These are phyloP conservation scores for Adineta ricciae DNA, from an alignment of 2,888 invertebrate species.

Conservation along the genomic window DNA sequence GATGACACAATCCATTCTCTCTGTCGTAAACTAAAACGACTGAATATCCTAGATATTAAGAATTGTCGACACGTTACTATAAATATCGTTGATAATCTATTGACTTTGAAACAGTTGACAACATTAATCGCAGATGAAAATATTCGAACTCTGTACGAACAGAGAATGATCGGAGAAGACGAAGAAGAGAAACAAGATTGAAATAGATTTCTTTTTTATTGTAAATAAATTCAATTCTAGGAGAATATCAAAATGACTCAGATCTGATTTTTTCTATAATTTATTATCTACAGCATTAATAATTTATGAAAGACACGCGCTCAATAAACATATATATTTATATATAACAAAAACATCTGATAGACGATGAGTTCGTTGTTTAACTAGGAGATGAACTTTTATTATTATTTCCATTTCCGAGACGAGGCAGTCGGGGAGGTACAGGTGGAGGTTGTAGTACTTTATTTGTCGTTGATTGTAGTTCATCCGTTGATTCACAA, in stretches of 20 bases:
- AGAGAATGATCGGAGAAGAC: background rate
- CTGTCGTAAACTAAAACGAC: slow-evolving; percentile 13
- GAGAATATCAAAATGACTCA: no score
- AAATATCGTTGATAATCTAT: background rate
- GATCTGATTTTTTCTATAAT: no score
- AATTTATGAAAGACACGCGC: slow-evolving; percentile 7
- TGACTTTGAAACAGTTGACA: background rate
- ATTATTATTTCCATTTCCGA: background rate
- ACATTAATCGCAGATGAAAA: background rate
- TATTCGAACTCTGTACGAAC: background rate
- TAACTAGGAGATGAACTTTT: background rate
- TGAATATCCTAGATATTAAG: background rate
- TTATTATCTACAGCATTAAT: background rate
- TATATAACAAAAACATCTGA: background rate
- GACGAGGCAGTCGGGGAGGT: background rate
- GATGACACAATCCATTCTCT: slow-evolving; percentile 6
- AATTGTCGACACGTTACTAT: background rate
- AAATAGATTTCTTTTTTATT: no score
- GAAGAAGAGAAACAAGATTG: no score
- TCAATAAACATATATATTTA: no score
- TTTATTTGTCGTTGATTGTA: background rate
- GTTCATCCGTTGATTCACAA: background rate
- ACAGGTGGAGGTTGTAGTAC: background rate
- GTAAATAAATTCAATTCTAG: no score
- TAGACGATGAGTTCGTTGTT: background rate